Evolutionary conservation across 2,113 vertebrate genomes (phyloP).

Genomic region (Xiphorhynchus elegans): DNA sequence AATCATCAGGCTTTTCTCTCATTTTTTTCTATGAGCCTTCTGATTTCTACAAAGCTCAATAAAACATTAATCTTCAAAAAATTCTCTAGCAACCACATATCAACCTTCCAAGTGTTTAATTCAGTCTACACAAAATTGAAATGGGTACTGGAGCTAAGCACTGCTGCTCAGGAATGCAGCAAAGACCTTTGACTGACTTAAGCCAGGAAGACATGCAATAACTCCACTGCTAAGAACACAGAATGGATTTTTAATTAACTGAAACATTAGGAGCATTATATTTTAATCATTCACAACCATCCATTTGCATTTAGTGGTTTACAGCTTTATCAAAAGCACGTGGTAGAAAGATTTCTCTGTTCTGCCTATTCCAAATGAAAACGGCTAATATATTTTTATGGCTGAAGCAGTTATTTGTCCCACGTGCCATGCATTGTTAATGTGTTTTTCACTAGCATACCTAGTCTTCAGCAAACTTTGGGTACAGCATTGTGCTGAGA

Average conservation of each 20-base stretch:
- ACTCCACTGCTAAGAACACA: neutral
- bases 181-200: conserved; percentile 16
- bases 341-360: neutral
- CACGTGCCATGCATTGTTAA: conserved; percentile 1
- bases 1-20: neutral
- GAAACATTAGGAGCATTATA: conserved; percentile 29
- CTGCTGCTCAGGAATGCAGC: neutral
- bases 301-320: conserved; percentile 1
- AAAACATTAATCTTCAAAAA: conserved; percentile 26
- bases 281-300: neutral
- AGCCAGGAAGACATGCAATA: neutral
- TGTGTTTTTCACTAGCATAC: neutral
- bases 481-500: neutral
- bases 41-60: conserved; percentile 3
- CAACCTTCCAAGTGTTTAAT: conserved; percentile 4
- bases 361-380: conserved; percentile 1
- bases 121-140: neutral
- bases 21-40: neutral
- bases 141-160: neutral
- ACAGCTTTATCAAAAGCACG: conserved; percentile 1
- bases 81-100: neutral
- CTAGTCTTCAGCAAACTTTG: conserved; percentile 12
- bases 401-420: conserved; percentile 10
- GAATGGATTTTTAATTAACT: conserved; percentile 37
- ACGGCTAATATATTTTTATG: neutral